Percentiles rank a stretch among this genome's conserved stretches.
Evolutionary conservation across 1,140 invertebrate genomes (phyloP).

Genomic region (Leucophenga varia): DNA sequence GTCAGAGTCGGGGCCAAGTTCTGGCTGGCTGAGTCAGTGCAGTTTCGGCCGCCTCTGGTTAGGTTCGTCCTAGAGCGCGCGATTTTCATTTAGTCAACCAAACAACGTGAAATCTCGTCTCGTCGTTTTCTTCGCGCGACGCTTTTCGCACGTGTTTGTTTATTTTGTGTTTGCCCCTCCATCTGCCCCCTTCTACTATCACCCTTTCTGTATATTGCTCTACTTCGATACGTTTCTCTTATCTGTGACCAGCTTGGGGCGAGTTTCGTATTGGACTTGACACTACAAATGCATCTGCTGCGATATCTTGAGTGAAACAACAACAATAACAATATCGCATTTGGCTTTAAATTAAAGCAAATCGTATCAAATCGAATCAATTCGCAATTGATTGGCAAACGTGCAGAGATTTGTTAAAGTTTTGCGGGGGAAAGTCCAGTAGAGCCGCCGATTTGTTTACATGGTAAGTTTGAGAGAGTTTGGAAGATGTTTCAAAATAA

Average conservation of each 20-base stretch:
- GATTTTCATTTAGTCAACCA: slow-evolving; percentile 11
- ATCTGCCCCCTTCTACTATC: too few species aligned
- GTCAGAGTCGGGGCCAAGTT: slow-evolving; percentile 23
- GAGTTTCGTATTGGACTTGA: slow-evolving; percentile 1
- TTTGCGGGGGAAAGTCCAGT: too few species aligned
- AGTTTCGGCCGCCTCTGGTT: slow-evolving; percentile 42
- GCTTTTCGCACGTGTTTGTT: slow-evolving; percentile 8
- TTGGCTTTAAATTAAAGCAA: too few species aligned
- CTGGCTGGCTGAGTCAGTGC: slow-evolving; percentile 32
- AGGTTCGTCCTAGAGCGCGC: slow-evolving; percentile 26
- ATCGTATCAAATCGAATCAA: too few species aligned
- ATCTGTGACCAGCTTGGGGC: slow-evolving; percentile 8
- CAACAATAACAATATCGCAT: slow-evolving; percentile 1
- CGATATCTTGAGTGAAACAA: background rate
- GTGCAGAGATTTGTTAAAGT: too few species aligned
- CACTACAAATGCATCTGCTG: slow-evolving; percentile 4
- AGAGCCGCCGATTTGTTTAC: slow-evolving; percentile 14
- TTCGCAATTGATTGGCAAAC: slow-evolving; percentile 1
- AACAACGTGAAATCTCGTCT: slow-evolving; percentile 6
- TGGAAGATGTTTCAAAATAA: too few species aligned
- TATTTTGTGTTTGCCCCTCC: too few species aligned
- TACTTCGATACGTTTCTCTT: background rate
- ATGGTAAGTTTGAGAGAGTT: slow-evolving; percentile 25
- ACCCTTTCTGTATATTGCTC: background rate
- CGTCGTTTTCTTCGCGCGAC: background rate